phyloP scores from a whole-genome alignment of 2,888 invertebrate genomes.

The Elegia similella region DNA sequence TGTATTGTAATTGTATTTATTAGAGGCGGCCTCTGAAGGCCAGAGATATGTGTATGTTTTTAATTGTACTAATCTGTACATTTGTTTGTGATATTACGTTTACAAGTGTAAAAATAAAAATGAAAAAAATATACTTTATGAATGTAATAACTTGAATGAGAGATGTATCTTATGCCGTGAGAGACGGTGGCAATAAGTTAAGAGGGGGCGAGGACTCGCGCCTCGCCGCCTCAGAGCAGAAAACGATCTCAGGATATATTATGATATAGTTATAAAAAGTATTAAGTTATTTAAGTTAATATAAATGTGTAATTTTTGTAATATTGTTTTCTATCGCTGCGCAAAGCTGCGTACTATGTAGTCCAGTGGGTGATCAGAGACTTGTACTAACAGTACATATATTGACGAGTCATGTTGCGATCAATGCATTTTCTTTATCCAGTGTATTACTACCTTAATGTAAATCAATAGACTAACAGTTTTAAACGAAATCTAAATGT shows the following conservation, averaged over 20 bases:
- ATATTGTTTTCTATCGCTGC: constrained; percentile 72
- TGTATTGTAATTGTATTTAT: constrained; percentile 76
- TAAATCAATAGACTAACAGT: constrained; percentile 76
- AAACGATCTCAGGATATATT: constrained; percentile 81
- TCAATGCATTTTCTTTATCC: constrained; percentile 74
- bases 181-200: constrained; percentile 55
- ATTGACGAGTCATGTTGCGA: constrained; percentile 51
- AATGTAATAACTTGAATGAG: constrained; percentile 69
- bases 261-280: constrained; percentile 77
- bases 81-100: constrained; percentile 83
- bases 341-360: constrained; percentile 47
- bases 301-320: constrained; percentile 76
- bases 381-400: constrained; percentile 61
- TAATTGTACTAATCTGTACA: constrained; percentile 81
- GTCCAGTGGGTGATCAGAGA: constrained; percentile 59
- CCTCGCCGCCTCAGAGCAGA: constrained; percentile 47
- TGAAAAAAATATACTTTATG: constrained; percentile 72
- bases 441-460: constrained; percentile 74
- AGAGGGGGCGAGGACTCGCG: constrained; percentile 30
- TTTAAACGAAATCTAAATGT: constrained; percentile 79
- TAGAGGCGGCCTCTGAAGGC: constrained; percentile 65
- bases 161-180: constrained; percentile 51
- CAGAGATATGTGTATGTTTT: constrained; percentile 69
- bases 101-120: constrained; percentile 75
- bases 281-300: constrained; percentile 82